phyloP scores from a whole-genome alignment of 2,113 vertebrate species.

The Eublepharis macularius region DNA sequence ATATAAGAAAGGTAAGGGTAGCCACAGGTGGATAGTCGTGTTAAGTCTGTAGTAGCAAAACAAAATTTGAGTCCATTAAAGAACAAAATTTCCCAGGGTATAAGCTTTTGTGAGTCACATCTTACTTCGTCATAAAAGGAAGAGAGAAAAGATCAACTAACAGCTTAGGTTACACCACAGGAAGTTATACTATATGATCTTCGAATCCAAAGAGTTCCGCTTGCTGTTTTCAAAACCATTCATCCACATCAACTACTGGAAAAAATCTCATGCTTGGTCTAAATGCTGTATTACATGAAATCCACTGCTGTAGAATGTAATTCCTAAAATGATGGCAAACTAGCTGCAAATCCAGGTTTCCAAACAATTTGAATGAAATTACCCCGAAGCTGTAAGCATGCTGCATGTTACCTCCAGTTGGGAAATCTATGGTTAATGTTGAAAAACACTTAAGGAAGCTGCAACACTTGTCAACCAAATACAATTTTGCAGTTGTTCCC shows the following conservation, averaged over 20 bases:
- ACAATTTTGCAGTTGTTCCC: neutral
- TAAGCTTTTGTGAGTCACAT: too few species aligned
- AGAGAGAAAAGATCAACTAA: slow-evolving; percentile 7
- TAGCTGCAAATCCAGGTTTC: slow-evolving; percentile 1
- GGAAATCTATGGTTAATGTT: slow-evolving; percentile 29
- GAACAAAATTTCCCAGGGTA: too few species aligned
- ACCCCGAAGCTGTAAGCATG: slow-evolving; percentile 21
- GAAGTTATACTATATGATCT: slow-evolving; percentile 31
- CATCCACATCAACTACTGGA: neutral
- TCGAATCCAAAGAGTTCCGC: slow-evolving; percentile 7
- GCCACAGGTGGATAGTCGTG: too few species aligned
- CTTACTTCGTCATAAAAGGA: neutral
- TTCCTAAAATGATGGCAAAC: neutral
- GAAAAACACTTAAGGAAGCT: slow-evolving; percentile 29
- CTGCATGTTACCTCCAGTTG: neutral
- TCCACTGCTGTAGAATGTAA: neutral
- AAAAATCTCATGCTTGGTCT: neutral
- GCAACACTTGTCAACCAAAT: neutral
- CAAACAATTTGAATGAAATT: slow-evolving; percentile 5
- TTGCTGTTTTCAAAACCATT: slow-evolving; percentile 6
- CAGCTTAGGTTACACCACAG: neutral
- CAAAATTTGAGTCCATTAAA: too few species aligned
- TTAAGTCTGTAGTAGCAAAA: too few species aligned
- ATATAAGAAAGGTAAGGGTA: slow-evolving; percentile 9
- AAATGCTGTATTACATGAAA: neutral